Percentiles rank a stretch among this genome's conserved stretches.
phyloP scores from a whole-genome alignment of 2,888 invertebrate species.

The Acrobasis repandana region DNA sequence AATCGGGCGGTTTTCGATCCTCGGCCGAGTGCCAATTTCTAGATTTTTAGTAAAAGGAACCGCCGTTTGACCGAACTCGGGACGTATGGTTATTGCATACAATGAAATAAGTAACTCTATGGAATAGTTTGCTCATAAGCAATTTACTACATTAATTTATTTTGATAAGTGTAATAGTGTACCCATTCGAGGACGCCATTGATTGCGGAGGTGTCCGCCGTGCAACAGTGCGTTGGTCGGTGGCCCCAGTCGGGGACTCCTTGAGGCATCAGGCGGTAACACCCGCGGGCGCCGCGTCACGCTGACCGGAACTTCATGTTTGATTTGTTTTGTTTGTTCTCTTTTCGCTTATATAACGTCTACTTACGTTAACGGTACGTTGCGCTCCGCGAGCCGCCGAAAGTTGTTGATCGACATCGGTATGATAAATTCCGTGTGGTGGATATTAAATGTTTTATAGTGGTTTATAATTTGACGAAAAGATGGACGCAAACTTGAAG shows the following conservation, averaged over 20 bases:
- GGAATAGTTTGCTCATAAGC: constrained; percentile 39
- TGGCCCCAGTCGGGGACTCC: constrained; percentile 32
- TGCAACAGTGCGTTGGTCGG: not conserved
- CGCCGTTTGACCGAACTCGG: constrained; percentile 39
- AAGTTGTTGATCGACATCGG: constrained; percentile 57
- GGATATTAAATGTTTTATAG: constrained; percentile 60
- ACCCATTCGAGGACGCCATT: constrained; percentile 23
- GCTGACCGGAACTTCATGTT: constrained; percentile 67
- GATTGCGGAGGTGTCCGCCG: not conserved
- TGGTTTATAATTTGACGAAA: constrained; percentile 63
- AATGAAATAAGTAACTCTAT: constrained; percentile 41
- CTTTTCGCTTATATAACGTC: constrained; percentile 70
- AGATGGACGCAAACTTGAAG: constrained; percentile 76
- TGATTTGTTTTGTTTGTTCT: constrained; percentile 79
- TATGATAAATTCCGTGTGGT: constrained; percentile 54
- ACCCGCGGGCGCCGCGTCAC: constrained; percentile 42
- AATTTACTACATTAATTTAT: constrained; percentile 52
- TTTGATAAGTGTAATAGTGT: constrained; percentile 40
- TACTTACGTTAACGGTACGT: constrained; percentile 48
- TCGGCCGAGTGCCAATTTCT: constrained; percentile 7
- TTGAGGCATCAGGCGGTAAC: constrained; percentile 28
- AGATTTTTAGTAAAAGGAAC: constrained; percentile 39
- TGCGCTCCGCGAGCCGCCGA: constrained; percentile 57
- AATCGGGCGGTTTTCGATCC: constrained; percentile 16
- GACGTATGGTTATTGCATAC: constrained; percentile 41